Conservation (phyloP, 35 echinoderm and acorn worm species). For the Amphiura filiformis region DNA sequence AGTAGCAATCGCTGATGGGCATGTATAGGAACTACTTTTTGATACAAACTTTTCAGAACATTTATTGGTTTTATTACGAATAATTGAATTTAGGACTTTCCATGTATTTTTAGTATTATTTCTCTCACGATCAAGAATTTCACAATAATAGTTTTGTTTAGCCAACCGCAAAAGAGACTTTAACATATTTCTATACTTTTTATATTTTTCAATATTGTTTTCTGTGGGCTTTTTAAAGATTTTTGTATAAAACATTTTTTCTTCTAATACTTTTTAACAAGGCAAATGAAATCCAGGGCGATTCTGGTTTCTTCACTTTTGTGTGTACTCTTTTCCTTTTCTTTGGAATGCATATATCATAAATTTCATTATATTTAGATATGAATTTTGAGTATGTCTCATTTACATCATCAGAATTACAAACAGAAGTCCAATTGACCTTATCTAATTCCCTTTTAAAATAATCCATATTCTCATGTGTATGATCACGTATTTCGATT, state of each 20-base stretch:
- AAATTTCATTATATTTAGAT: neutral
- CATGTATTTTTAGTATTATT: conserved; percentile 1
- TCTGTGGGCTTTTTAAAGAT: neutral
- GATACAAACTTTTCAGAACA: neutral
- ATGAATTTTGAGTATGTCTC: neutral
- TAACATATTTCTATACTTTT: neutral
- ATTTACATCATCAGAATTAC: neutral
- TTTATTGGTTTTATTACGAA: neutral
- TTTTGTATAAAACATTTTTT: neutral
- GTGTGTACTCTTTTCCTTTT: neutral
- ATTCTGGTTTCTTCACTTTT: neutral
- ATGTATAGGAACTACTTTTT: too few species aligned
- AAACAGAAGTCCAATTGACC: neutral
- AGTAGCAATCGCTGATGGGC: too few species aligned
- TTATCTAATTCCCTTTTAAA: neutral
- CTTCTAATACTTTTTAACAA: neutral
- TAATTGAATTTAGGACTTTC: conserved; percentile 9
- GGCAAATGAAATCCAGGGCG: neutral
- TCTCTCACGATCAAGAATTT: neutral
- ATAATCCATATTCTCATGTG: neutral
- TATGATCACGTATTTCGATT: neutral
- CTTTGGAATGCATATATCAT: neutral
- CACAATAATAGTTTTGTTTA: conserved; percentile 4
- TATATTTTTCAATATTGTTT: neutral
- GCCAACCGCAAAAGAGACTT: neutral